Percentiles rank a stretch among this genome's conserved stretches.
These are phyloP conservation scores for Listronotus bonariensis DNA, from an alignment of 1,140 invertebrate species.

Conservation along the genomic window DNA sequence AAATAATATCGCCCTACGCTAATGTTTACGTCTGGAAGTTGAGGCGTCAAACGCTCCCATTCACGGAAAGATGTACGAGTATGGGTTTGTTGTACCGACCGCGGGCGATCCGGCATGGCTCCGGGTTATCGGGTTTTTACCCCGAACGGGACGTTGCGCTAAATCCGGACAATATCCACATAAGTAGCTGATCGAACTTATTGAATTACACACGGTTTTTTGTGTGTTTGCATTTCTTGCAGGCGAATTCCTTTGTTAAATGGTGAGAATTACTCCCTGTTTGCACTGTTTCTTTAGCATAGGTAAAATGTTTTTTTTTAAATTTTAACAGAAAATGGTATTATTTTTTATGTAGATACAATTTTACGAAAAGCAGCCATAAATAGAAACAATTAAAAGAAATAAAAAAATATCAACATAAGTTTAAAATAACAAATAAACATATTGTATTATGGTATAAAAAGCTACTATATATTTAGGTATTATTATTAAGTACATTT, in stretches of 20 bases:
- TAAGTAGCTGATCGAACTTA: slow-evolving; percentile 18
- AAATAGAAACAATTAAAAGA: too few relatives aligned
- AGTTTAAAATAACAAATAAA: too few relatives aligned
- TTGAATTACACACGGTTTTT: slow-evolving; percentile 26
- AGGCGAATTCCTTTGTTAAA: not conserved
- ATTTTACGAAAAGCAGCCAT: too few relatives aligned
- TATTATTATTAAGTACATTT: too few relatives aligned
- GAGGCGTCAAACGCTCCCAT: slow-evolving; percentile 50
- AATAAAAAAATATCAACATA: too few relatives aligned
- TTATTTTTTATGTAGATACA: too few relatives aligned
- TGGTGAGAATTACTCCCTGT: too few relatives aligned
- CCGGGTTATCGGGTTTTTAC: slow-evolving; percentile 30
- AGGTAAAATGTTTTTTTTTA: too few relatives aligned
- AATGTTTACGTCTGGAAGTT: slow-evolving; percentile 48
- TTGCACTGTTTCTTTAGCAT: too few relatives aligned
- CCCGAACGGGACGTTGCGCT: slow-evolving; percentile 18
- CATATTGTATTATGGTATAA: too few relatives aligned
- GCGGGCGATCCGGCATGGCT: slow-evolving; percentile 12
- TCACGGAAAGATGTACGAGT: slow-evolving; percentile 55
- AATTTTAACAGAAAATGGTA: too few relatives aligned
- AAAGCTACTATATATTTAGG: too few relatives aligned
- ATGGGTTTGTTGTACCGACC: slow-evolving; percentile 56
- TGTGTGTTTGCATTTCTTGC: slow-evolving; percentile 20
- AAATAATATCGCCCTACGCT: slow-evolving; percentile 32
- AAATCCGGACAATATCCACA: slow-evolving; percentile 30